Evolutionary conservation across 2,888 invertebrate species (phyloP).

Genomic region (Isoperla grammatica): DNA sequence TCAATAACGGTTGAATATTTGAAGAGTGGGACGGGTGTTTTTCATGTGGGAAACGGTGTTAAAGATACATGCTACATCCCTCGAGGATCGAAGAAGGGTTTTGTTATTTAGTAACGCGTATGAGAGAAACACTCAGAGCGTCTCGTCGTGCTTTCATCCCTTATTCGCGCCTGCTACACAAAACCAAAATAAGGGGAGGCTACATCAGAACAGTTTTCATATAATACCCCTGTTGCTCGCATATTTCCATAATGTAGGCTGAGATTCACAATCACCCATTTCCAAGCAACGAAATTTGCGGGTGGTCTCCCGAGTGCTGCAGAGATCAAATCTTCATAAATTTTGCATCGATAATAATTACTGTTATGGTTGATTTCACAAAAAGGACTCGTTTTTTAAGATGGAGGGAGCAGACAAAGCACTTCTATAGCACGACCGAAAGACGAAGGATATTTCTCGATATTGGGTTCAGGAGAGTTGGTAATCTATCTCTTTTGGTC

Average conservation of each 20-base stretch:
- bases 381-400: background rate
- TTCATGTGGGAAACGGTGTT: conserved; percentile 13
- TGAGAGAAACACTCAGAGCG: background rate
- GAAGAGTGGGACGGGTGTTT: background rate
- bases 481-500: too few relatives aligned
- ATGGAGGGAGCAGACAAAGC: too few relatives aligned
- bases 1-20: background rate
- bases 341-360: conserved; percentile 12
- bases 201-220: conserved; percentile 10
- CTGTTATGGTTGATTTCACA: background rate
- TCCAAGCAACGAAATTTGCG: conserved; percentile 9
- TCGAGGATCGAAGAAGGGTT: conserved; percentile 1
- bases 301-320: conserved; percentile 7
- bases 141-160: background rate
- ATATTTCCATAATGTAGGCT: conserved; percentile 9
- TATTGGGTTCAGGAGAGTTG: too few relatives aligned
- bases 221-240: conserved; percentile 18
- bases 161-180: background rate
- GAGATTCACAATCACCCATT: conserved; percentile 1
- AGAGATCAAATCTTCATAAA: background rate
- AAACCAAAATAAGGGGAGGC: conserved; percentile 3
- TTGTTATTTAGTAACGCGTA: conserved; percentile 14
- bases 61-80: conserved; percentile 10
- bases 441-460: too few relatives aligned
- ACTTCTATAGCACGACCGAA: too few relatives aligned